Base-by-base conservation (phyloP, 2,888 invertebrate genomes). In the Meandrusa payeni region DNA sequence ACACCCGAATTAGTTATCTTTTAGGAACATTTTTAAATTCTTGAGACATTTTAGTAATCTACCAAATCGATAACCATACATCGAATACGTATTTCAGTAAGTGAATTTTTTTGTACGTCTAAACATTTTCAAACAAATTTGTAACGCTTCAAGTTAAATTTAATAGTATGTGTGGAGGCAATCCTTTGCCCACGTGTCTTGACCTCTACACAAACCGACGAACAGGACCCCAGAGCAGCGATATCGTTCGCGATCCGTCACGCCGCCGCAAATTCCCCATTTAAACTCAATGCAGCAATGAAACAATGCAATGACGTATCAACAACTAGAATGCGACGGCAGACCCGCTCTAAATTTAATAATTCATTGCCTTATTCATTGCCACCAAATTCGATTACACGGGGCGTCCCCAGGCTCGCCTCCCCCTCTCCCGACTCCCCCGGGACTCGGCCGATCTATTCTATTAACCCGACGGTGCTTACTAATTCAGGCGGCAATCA, bases 301-400 rank as follows among this genome's bases (percentile, higher is more conserved):
- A 51, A 44, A 42, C 41, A 10, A 26, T 29, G 33, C 40, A 28
- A 33, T 39, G 41, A 50, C 27, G 37, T 37, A 41, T 28, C 41
- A 47, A 43, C 42, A 37, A 12, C 19, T 6, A 5, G 42, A 19
- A 23, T 11, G 23, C 52, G 40, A 37, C 51, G 54, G 54, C 51
- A 55, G 57, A 57, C 64, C 59, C 65, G 75, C 57, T 70, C 69
- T 63, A 76, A 78, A 79, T 82, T 82, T 81, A 82, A 83, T 82
- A 83, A 81, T 83, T 82, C 80, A 82, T 77, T 82, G 80, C 78
- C 63, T 77, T 78, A 82, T 82, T 83, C 81, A 82, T 82, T 79
- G 82, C 76, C 72, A 67, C 71, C 77, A 76, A 83, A 82, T 83
- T 85, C 80, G 83, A 85, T 85, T 85, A 83, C 78, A 63, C 57